Conservation (phyloP, 2,888 invertebrate species). For the Allygus modestus region DNA sequence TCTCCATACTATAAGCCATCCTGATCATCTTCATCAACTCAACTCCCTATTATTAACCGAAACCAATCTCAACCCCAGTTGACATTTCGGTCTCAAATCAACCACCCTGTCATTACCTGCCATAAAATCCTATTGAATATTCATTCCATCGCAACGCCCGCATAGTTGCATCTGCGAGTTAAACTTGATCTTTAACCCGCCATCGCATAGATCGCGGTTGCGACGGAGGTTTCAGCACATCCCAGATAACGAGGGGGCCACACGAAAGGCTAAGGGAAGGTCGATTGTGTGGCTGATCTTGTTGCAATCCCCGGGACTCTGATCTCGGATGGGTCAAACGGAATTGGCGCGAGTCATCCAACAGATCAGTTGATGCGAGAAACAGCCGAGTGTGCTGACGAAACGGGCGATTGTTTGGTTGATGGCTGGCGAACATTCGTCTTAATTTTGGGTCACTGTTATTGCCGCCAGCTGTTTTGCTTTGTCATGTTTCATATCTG, state of each 20-base stretch:
- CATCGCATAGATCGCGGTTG: neutral
- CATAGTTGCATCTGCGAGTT: neutral
- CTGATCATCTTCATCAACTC: neutral
- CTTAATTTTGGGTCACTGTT: conserved; percentile 2
- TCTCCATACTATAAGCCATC: neutral
- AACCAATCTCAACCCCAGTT: neutral
- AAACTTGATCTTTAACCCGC: conserved; percentile 13
- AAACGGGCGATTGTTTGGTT: conserved; percentile 25
- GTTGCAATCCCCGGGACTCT: neutral
- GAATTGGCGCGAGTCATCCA: neutral
- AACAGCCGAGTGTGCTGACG: neutral
- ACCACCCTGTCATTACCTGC: neutral
- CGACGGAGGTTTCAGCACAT: conserved; percentile 27
- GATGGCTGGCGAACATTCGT: neutral
- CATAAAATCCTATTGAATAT: conserved; percentile 22
- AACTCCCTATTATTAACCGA: neutral
- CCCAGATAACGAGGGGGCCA: neutral
- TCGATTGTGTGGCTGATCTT: neutral
- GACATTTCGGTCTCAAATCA: conserved; percentile 6
- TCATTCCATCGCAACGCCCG: neutral
- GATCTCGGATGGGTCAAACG: neutral
- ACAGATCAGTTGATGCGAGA: neutral
- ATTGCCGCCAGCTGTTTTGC: neutral
- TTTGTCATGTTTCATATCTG: neutral
- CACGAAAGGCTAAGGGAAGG: conserved; percentile 31